Evolutionary conservation across 2,797 vertebrate species (phyloP).

Genomic region (Esox lucius): DNA sequence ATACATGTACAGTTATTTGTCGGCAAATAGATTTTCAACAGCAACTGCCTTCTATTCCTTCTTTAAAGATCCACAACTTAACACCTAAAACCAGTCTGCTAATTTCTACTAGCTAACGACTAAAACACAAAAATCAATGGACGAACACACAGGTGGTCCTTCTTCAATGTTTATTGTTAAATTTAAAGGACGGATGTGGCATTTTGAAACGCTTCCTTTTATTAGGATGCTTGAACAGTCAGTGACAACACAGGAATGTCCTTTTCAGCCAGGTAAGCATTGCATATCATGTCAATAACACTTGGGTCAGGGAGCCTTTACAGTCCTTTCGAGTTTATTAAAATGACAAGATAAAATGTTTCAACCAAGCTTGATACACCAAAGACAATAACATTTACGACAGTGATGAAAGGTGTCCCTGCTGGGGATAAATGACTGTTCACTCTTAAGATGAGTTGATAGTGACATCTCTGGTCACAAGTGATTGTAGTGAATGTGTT

Average conservation of each 20-base stretch:
- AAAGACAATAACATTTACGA: not conserved
- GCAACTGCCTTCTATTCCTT: not conserved
- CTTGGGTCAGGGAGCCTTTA: not conserved
- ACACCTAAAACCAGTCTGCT: not conserved
- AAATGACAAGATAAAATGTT: not conserved
- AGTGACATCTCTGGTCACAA: not conserved
- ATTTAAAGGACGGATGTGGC: not conserved
- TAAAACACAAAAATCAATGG: conserved; percentile 17
- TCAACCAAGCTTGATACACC: not conserved
- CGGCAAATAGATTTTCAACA: conserved; percentile 47
- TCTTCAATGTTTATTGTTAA: conserved; percentile 53
- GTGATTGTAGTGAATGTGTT: too few relatives aligned
- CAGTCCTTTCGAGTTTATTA: not conserved
- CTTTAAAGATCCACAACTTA: not conserved
- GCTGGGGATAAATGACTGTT: too few relatives aligned
- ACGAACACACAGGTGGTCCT: conserved; percentile 17
- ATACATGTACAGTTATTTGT: not conserved
- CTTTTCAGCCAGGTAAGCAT: conserved; percentile 17
- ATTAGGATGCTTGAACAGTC: not conserved
- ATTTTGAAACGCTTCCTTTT: too few relatives aligned
- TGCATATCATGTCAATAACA: conserved; percentile 9
- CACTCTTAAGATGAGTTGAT: too few relatives aligned
- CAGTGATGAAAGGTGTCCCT: not conserved
- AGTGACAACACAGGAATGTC: not conserved
- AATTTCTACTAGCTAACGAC: not conserved